Percentiles rank a stretch among this genome's conserved stretches.
Evolutionary conservation across 2,888 invertebrate species (phyloP).

Genomic region (Arenicola marina): DNA sequence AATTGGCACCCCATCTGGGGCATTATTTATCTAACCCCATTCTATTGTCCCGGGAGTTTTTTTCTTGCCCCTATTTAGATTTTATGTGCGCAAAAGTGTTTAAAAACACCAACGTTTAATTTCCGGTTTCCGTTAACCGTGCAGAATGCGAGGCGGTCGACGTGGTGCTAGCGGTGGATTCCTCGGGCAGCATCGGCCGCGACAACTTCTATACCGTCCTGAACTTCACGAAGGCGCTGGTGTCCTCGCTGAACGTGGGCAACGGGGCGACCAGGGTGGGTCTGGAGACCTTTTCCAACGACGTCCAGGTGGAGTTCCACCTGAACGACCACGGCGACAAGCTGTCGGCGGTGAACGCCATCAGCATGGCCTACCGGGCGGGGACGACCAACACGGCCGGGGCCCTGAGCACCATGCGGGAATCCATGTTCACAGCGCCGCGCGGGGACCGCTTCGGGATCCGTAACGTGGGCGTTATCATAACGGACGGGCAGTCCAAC

Average conservation of each 20-base stretch:
- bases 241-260: conserved; percentile 17
- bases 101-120: too few species aligned
- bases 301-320: conserved; percentile 17
- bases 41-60: too few species aligned
- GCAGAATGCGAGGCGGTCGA: conserved; percentile 23
- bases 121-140: not conserved
- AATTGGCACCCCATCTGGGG: too few species aligned
- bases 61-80: too few species aligned
- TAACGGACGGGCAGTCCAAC: conserved; percentile 24
- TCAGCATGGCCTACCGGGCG: conserved; percentile 18
- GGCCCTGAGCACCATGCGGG: conserved; percentile 10
- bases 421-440: conserved; percentile 6
- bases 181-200: conserved; percentile 24
- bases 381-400: conserved; percentile 17
- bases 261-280: conserved; percentile 15
- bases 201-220: conserved; percentile 25
- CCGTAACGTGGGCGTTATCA: conserved; percentile 14
- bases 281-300: conserved; percentile 21
- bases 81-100: too few species aligned
- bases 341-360: conserved; percentile 16
- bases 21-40: too few species aligned
- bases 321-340: conserved; percentile 15
- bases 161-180: conserved; percentile 29
- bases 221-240: conserved; percentile 23
- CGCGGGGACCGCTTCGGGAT: conserved; percentile 9